These are phyloP conservation scores for Eubasilissa regina DNA, from an alignment of 1,140 invertebrate genomes.

Conservation along the genomic window DNA sequence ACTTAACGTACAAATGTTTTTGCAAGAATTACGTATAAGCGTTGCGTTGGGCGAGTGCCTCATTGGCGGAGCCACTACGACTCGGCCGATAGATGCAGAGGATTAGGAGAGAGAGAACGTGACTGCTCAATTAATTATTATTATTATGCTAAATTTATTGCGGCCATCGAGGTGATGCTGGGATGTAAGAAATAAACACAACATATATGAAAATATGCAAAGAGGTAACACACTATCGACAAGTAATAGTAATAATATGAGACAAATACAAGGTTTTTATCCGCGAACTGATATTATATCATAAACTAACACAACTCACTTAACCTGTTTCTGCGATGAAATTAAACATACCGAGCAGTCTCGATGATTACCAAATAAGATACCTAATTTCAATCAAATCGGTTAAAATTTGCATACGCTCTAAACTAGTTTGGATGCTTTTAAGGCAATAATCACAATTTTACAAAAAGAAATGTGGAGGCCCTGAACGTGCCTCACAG, in stretches of 20 bases:
- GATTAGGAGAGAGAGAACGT: slow-evolving; percentile 36
- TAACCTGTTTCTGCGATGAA: no score
- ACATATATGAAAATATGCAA: slow-evolving; percentile 22
- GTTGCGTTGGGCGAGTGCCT: neutral
- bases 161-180: slow-evolving; percentile 5
- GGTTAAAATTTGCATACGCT: no score
- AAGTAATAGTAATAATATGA: neutral
- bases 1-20: neutral
- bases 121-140: slow-evolving; percentile 31
- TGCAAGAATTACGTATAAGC: neutral
- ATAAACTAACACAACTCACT: no score
- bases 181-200: slow-evolving; percentile 23
- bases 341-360: no score
- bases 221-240: neutral
- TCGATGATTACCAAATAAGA: no score
- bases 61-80: neutral
- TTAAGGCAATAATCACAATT: no score
- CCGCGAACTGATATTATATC: no score
- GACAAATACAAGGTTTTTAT: no score
- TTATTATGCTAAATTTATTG: slow-evolving; percentile 31
- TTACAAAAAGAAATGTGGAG: no score
- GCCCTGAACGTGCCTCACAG: no score
- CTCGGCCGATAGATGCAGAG: slow-evolving; percentile 6
- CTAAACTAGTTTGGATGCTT: no score
- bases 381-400: no score